Conservation (phyloP, 1,140 invertebrate species). For the Caenorhabditis latens region DNA sequence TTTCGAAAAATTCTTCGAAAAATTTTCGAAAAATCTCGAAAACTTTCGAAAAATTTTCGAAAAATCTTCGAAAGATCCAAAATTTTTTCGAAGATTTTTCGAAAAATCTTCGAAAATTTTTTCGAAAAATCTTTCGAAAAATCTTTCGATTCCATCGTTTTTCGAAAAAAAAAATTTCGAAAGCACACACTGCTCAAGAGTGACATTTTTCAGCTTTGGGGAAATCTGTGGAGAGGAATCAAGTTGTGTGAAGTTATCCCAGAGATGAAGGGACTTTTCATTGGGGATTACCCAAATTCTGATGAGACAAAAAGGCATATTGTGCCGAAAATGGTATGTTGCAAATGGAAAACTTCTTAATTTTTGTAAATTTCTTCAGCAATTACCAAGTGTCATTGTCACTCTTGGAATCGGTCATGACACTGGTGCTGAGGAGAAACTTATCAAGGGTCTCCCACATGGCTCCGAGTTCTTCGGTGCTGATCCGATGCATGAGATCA, state of each 20-base stretch:
- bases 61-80: too few relatives aligned
- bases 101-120: neutral
- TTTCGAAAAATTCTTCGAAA: too few relatives aligned
- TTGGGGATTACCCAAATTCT: conserved; percentile 43
- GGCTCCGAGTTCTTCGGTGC: conserved; percentile 53
- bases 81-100: too few relatives aligned
- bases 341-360: neutral
- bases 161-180: too few relatives aligned
- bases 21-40: too few relatives aligned
- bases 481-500: conserved; percentile 56
- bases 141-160: too few relatives aligned
- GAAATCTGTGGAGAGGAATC: conserved; percentile 43
- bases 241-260: neutral
- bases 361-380: neutral
- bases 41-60: too few relatives aligned
- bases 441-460: neutral
- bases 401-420: conserved; percentile 52
- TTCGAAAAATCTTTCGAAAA: too few relatives aligned
- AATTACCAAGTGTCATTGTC: conserved; percentile 33
- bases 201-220: conserved; percentile 3
- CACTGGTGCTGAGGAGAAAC: conserved; percentile 14
- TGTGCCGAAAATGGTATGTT: conserved; percentile 26
- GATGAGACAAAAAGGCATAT: conserved; percentile 31
- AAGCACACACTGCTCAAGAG: too few relatives aligned
- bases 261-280: conserved; percentile 41